Conservation (phyloP, 2,888 invertebrate genomes). For the Polia nebulosa region DNA sequence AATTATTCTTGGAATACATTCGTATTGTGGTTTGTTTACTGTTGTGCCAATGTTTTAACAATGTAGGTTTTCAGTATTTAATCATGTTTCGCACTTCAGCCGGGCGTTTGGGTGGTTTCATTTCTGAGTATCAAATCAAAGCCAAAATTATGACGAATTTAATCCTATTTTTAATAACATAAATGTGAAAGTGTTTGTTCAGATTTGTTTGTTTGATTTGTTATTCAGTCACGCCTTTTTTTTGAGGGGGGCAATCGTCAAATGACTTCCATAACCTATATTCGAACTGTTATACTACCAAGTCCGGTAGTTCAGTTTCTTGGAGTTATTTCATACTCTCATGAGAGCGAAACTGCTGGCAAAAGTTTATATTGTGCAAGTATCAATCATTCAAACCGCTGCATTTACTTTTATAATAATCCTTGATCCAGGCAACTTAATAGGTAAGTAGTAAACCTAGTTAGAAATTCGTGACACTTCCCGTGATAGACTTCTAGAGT, state of each 20-base stretch:
- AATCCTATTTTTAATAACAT: neutral
- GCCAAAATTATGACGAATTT: neutral
- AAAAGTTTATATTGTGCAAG: neutral
- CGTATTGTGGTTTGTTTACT: neutral
- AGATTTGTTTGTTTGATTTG: too few relatives aligned
- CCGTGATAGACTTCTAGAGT: conserved; percentile 33
- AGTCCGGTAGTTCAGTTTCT: neutral
- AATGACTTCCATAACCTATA: too few relatives aligned
- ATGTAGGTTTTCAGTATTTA: conserved; percentile 11
- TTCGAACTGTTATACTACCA: too few relatives aligned
- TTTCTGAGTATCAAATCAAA: neutral
- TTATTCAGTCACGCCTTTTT: too few relatives aligned
- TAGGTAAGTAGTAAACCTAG: neutral
- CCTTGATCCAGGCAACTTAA: neutral
- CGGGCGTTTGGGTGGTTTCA: too few relatives aligned
- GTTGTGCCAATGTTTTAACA: conserved; percentile 7
- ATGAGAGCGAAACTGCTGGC: neutral
- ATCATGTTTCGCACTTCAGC: neutral
- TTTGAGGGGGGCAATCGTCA: too few relatives aligned
- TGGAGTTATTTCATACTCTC: neutral
- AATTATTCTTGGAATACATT: conserved; percentile 15
- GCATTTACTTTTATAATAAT: neutral
- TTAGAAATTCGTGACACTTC: conserved; percentile 26
- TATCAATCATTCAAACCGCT: neutral
- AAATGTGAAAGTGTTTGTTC: neutral